Base-by-base conservation (phyloP, 2,888 invertebrate genomes). In the Aspidiotus destructor region DNA sequence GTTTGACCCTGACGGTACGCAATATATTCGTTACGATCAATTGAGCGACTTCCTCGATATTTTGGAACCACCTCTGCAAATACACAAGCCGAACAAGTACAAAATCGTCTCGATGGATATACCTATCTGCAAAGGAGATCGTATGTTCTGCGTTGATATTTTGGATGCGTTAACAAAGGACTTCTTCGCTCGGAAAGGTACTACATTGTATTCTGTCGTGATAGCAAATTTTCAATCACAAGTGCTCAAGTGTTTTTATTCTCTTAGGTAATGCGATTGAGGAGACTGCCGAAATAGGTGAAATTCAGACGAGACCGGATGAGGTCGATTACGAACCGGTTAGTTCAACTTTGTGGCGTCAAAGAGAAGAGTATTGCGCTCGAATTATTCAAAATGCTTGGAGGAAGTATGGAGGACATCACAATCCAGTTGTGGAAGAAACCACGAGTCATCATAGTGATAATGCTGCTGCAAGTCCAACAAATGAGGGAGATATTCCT, bases 41-140 rank as follows among this genome's bases (percentile, higher is more conserved):
- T 82, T 98, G 73, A 92, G 93, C 17, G 95, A 96, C 76, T 96
- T 98, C 81, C 82, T 97, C 74, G 95, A 97, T 79, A 92, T 93
- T 73, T 84, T 98, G 73, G 97, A 98, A 78, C 93, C 95, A 73
- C 98, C 97, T 73, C 82, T 98, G 75, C 94, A 95, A 82, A 94
- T 98, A 75, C 94, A 94, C 80, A 95, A 95, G 80, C 97, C 97
- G 74, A 97, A 97, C 81, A 95, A 96, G 83, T 96, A 95, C 83
- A 95, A 96, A 84, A 92, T 98, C 78, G 93, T 97, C 77, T 92
- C 93, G 76, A 92, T 98, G 92, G 95, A 97, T 80, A 96, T 98
- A 78, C 92, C 97, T 73, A 97, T 98, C 79, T 98, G 96, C 82
- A 92, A 94, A 80, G 91, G 91, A 74, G 96, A 97, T 80, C 85